Evolutionary conservation across 2,113 vertebrate genomes (phyloP), one percentile per base, ranked within the genome.

Genomic region (Cervus canadensis): DNA sequence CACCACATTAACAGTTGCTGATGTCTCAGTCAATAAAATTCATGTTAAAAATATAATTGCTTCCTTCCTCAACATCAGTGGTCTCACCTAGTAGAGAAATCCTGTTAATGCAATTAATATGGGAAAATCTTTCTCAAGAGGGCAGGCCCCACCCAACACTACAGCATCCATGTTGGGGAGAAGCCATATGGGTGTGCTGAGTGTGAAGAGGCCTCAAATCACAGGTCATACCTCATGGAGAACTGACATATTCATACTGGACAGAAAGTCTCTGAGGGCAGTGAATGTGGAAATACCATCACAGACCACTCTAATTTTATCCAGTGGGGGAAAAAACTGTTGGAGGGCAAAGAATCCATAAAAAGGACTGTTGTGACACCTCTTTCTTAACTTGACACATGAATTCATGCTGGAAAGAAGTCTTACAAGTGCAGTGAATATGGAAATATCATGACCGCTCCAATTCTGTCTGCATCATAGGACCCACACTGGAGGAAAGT

Each of bases 211-310:
- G n/a, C 25, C 83, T 85, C 59, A 25, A 85, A 19, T 5, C 59
- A 59, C 40, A 95, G 90, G 36, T 91, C 93, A 1, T 57, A 60
- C 60, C 87, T 97, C 40, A 93, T 85, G 23, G 91, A 93, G 79
- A 94, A 95, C 1, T 67, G 90, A 81, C 76, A 91, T 74, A 79
- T 92, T 88, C 97, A 97, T 56, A 54, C 90, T 45, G 76, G 94
- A 40, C 91, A 97, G 67, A 96, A 93, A 23, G 91, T 59, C 3
- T 97, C 54, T 15, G 79, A 95, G 17, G 97, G 96, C 60, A 78
- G 83, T 26, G 85, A 45, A 45, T 96, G 94, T 19, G 96, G 89
- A 83, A 97, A 94, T 56, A 91, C 89, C 26, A 89, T 97, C 15
- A 67, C 62, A 14, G 78, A 87, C 19, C 23, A 83, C 54, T 89